Evolutionary conservation across 2,113 vertebrate species (phyloP).

Genomic region (Sus scrofa): DNA sequence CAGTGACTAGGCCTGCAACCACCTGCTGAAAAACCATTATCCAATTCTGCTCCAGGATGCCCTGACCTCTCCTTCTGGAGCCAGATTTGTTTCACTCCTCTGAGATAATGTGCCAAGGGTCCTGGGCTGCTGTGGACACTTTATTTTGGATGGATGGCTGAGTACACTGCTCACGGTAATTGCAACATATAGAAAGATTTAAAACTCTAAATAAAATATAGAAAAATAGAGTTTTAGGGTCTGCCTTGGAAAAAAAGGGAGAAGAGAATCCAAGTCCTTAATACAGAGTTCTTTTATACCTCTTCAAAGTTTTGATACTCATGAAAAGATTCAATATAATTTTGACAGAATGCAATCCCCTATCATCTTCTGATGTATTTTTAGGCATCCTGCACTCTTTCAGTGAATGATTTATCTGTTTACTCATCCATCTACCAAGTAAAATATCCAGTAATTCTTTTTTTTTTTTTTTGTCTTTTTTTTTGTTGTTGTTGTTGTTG

Average conservation of each 20-base stretch:
- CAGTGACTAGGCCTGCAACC: not conserved
- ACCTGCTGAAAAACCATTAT: not conserved
- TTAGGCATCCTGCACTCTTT: not conserved
- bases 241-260: not conserved
- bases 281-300: not conserved
- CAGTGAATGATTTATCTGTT: not conserved
- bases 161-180: not conserved
- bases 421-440: not conserved
- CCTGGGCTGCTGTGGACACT: not conserved
- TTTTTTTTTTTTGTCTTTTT: too few species aligned
- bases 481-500: too few species aligned
- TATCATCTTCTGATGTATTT: not conserved
- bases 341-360: not conserved
- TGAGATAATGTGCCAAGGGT: not conserved
- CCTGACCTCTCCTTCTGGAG: not conserved
- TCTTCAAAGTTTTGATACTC: constrained; percentile 12
- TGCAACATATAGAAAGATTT: not conserved
- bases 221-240: not conserved
- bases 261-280: not conserved
- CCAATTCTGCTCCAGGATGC: not conserved
- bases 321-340: not conserved
- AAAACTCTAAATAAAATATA: not conserved
- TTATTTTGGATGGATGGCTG: not conserved
- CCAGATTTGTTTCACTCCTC: not conserved
- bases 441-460: not conserved